Percentiles rank a stretch among this genome's conserved stretches.
phyloP scores from a whole-genome alignment of 2,888 invertebrate species.

The Drosophila aldrichi region DNA sequence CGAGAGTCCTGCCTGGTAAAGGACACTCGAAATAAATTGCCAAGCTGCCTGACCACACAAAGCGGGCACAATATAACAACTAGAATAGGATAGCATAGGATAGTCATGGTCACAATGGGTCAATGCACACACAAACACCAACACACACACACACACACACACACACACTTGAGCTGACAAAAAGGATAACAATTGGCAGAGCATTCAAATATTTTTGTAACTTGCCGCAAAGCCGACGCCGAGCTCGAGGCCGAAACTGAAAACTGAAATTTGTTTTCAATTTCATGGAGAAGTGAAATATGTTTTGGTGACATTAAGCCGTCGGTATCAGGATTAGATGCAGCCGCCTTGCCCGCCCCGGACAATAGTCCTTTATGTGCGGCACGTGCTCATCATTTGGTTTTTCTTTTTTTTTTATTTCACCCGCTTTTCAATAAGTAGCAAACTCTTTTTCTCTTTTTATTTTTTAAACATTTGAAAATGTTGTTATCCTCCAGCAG shows the following conservation, averaged over 20 bases:
- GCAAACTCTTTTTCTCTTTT: constrained; percentile 59
- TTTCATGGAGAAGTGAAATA: constrained; percentile 79
- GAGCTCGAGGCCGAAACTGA: constrained; percentile 9
- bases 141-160: neutral
- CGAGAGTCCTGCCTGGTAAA: constrained; percentile 40
- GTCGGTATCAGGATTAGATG: constrained; percentile 83
- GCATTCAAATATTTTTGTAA: constrained; percentile 60
- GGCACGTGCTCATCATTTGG: constrained; percentile 80
- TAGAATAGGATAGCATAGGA: constrained; percentile 9
- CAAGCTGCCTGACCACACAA: constrained; percentile 58
- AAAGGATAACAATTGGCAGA: constrained; percentile 69
- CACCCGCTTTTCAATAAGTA: constrained; percentile 75
- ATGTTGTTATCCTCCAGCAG: constrained; percentile 64
- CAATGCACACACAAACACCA: neutral
- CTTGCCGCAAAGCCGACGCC: constrained; percentile 35
- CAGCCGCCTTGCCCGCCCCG: constrained; percentile 52
- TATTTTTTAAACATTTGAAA: constrained; percentile 72
- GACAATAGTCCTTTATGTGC: constrained; percentile 65
- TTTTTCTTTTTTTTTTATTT: neutral
- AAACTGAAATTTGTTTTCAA: constrained; percentile 81
- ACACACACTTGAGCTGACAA: constrained; percentile 56
- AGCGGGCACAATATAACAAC: constrained; percentile 45
- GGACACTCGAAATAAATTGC: constrained; percentile 72
- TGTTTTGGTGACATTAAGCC: constrained; percentile 86
- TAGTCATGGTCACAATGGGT: constrained; percentile 29